Base-by-base conservation (phyloP, 2,113 vertebrate genomes). In the Varanus komodoensis region DNA sequence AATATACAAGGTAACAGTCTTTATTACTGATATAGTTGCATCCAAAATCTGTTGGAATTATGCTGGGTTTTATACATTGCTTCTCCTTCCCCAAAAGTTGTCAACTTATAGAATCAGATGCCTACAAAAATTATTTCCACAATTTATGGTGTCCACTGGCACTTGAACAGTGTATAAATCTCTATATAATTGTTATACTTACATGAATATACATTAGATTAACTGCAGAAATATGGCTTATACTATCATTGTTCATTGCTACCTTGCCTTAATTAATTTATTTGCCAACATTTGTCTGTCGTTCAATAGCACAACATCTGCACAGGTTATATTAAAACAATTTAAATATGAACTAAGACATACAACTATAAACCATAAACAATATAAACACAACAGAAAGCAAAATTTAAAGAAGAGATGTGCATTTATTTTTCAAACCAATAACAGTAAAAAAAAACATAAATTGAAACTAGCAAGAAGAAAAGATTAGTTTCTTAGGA, bases 1-100 rank as follows among this genome's bases (percentile, higher is more conserved):
- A 99, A 86, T 99, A 99, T 80, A 99, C 99, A 79, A 99, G 98
- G 99, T 99, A 97, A 87, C 75, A 21, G 11, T 27, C 34, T 82
- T 87, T 82, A 21, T 3, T 74, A 50, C 6, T 80, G 14, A 12
- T 79, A 68, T 15, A 68, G 67, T 87, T 89, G n/a, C 7, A 81
- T 38, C 44, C 29, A 38, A 50, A 61, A 11, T 74, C 91, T 6
- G 83, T 2, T 82, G 7, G 50, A 87, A 9, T 85, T 83, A 61
- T 23, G 25, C n/a, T 34, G 1, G 54, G 34, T 14, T 32, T 12
- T 2, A 61, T 54, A 25, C 7, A 1, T 5, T 82, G 3, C 87
- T 19, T 8, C 14, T 8, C 1, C 1, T 27, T 78, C 0, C 0
- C 2, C 9, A n/a, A 15, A 38, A 17, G 17, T 44, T 78, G 44